Base-by-base conservation (phyloP, 2,797 vertebrate species). In the Varecia variegata region DNA sequence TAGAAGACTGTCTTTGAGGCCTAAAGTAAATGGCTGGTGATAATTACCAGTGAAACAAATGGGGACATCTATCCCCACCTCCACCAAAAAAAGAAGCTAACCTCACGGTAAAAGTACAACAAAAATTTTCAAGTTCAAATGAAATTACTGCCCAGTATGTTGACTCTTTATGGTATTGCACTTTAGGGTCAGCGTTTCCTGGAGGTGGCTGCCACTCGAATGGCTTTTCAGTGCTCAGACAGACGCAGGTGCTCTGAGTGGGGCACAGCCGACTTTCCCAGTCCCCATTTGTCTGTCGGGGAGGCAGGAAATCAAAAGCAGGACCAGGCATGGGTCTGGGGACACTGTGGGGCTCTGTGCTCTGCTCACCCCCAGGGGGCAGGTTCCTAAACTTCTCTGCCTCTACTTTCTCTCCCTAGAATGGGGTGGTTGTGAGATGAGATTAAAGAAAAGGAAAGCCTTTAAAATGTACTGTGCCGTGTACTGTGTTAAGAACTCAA, bases 101-200 rank as follows among this genome's bases (percentile, higher is more conserved):
- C 21, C 4, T 10, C 5, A 35, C 83, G 50, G 56, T 38, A 25
- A 82, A 40, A 58, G n/a, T 30, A 17, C 21, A 65, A 50, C 14
- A 38, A 13, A 21, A 12, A 2, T 11, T 23, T 27, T 86, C 27
- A 38, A 30, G 38, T 43, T 74, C 20, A 73, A 67, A 18, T 14
- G 5, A 2, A 18, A 30, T 1, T 13, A 27, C 0, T 7, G 52
- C 30, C 56, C 30, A 7, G 25, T 17, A 14, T 4, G 21, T 60
- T 47, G 38, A 7, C 45, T 87, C 52, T 52, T 81, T 7, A 17
- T 0, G 13, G 86, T 30, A 10, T 38, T 20, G 56, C 3, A 0
- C 47, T 11, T 76, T 20, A 54, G 60, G 68, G 13, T 38, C 67
- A 81, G 40, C 18, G 54, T 38, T 56, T 73, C n/a, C 35, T n/a